Base-by-base conservation (phyloP, 2,888 invertebrate genomes). In the Amiota mariae region DNA sequence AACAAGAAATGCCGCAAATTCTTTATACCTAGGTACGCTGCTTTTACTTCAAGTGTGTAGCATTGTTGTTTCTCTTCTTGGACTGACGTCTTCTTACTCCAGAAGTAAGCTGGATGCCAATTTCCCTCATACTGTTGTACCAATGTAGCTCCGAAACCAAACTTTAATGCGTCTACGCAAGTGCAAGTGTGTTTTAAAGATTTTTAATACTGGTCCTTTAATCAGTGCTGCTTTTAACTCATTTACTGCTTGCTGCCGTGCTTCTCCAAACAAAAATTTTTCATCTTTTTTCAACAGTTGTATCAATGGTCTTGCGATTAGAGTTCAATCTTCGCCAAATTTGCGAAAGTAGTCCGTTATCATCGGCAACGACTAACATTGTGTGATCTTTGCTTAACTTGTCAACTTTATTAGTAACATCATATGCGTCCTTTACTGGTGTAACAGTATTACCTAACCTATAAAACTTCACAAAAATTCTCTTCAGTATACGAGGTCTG, bases 31-130 rank as follows among this genome's bases (percentile, higher is more conserved):
- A n/a, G n/a, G n/a, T n/a, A n/a, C n/a, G n/a, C n/a, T n/a, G n/a
- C n/a, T n/a, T n/a, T n/a, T n/a, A 76, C 73, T 64, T 82, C 79
- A 13, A 82, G 47, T 61, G 80, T 79, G 18, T 84, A 81, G 79
- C 70, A 64, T 8, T 49, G 8, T 49, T 10, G 49, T 49, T n/a
- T 49, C 49, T 49, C 49, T 49, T 49, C 12, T 49, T 8, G 49
- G 49, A 12, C 49, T 49, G 49, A 49, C 49, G 49, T 49, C 49
- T 49, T 49, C 49, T 49, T 49, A 49, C 49, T 49, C 49, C 49
- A 49, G 49, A 49, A 49, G 49, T 49, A 49, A 49, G 12, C 49
- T 49, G 49, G 49, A 49, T 8, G 49, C 49, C 49, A 49, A 8
- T 49, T 49, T 49, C 49, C 49, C 12, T 49, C 49, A 49, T 49